Conservation (phyloP, 2,888 invertebrate species). For the Ashinkailepas kermadecensis region DNA sequence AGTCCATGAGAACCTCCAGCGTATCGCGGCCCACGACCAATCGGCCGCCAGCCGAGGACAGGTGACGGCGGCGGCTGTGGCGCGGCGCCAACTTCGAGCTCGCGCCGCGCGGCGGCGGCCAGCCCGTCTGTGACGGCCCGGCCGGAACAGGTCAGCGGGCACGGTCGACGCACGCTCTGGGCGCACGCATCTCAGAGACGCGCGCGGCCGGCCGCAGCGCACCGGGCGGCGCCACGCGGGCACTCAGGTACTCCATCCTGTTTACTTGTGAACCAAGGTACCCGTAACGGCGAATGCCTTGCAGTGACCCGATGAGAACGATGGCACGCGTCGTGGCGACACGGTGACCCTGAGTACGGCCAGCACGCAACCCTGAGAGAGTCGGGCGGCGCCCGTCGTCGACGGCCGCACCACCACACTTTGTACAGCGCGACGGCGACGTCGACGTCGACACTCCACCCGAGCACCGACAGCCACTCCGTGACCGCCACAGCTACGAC, state of each 20-base stretch:
- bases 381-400: background rate
- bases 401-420: background rate
- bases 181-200: no score
- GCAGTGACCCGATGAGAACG: background rate
- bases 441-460: background rate
- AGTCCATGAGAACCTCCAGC: no score
- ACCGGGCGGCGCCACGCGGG: no score
- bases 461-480: background rate
- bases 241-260: background rate
- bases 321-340: background rate
- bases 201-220: no score
- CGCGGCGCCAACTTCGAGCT: background rate
- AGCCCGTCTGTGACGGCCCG: no score
- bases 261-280: constrained; percentile 14
- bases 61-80: no score
- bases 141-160: no score
- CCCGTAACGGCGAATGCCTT: background rate
- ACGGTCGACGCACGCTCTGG: no score
- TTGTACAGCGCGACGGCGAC: background rate
- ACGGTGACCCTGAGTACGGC: background rate
- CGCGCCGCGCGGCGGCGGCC: background rate
- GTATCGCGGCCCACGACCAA: no score
- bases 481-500: background rate
- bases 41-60: no score
- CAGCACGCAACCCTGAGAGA: background rate